Base-by-base conservation (phyloP, 1,140 invertebrate species). In the Aricia agestis region DNA sequence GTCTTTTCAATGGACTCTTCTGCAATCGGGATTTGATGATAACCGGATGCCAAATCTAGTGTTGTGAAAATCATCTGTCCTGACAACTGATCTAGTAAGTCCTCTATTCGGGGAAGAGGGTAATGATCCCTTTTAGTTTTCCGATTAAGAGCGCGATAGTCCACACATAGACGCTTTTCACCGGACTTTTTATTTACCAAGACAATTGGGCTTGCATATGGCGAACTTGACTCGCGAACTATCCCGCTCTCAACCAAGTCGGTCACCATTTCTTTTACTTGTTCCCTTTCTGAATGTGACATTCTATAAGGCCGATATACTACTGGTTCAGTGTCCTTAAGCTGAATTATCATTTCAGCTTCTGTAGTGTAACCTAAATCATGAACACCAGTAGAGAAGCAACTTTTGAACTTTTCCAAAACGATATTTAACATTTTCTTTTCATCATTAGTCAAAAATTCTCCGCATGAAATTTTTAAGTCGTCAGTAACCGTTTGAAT, bases 81-180 rank as follows among this genome's bases (percentile, higher is more conserved):
- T 17, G 58, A 42, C n/a, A 67, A 41, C 6, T 32, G 67, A 63
- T 72, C 71, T 1, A 65, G 13, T 18, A 65, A 31, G 9, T 72
- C 71, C 11, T 72, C 59, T 41, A 72, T 68, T 4, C 66, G 71
- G 67, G 1, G n/a, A n/a, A 72, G 17, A 6, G 71, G 67, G n/a
- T 65, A 72, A 45, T 52, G 18, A 11, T 68, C 66, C 4, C 58
- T 31, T n/a, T 52, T 65, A 13, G 59, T 72, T 10, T 42, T 61
- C 15, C 36, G 65, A 65, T 68, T 72, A 0, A 72, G 31, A 3
- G 67, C 66, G 6, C 71, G 45, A 57, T 68, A 72, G 18, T 68
- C 67, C 10, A 72, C 42, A 13, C 58, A 68, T 0, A 72, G 58
- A 9, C 71, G 32, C 6, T 68, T 32, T 65, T 13, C 10, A n/a